Conservation (phyloP, 1,140 invertebrate genomes). For the Eulimnadia texana region DNA sequence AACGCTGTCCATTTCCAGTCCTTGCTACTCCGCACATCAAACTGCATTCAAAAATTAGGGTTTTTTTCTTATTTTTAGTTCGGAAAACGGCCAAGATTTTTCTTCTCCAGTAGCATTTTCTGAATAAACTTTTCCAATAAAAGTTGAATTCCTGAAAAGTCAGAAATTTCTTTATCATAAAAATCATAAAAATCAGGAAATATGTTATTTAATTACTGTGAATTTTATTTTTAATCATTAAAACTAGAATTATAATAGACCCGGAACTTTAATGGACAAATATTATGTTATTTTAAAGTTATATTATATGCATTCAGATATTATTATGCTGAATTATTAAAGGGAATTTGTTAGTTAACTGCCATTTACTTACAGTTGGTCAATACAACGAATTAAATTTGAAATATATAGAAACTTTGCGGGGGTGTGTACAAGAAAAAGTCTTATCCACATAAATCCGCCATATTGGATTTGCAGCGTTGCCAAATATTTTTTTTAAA, state of each 20-base stretch:
- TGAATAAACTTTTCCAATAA: too few relatives aligned
- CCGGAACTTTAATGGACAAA: neutral
- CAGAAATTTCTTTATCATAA: too few relatives aligned
- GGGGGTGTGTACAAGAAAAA: neutral
- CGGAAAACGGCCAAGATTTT: too few relatives aligned
- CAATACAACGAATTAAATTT: neutral
- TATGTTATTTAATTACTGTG: neutral
- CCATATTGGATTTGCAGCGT: neutral
- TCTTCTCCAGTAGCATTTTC: too few relatives aligned
- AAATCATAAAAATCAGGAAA: neutral
- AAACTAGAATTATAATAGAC: neutral
- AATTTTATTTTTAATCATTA: neutral
- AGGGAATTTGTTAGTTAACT: too few relatives aligned
- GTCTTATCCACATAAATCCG: neutral
- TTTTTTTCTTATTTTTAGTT: too few relatives aligned
- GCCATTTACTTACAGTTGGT: neutral
- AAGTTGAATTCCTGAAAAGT: too few relatives aligned
- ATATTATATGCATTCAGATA: too few relatives aligned
- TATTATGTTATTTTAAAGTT: too few relatives aligned
- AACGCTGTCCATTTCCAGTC: constrained; percentile 22
- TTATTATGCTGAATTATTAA: too few relatives aligned
- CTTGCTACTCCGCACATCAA: too few relatives aligned
- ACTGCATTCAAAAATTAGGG: too few relatives aligned
- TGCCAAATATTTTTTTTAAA: neutral
- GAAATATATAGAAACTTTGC: neutral